Conservation (phyloP, 2,888 invertebrate genomes). For the Uloborus plumipes region DNA sequence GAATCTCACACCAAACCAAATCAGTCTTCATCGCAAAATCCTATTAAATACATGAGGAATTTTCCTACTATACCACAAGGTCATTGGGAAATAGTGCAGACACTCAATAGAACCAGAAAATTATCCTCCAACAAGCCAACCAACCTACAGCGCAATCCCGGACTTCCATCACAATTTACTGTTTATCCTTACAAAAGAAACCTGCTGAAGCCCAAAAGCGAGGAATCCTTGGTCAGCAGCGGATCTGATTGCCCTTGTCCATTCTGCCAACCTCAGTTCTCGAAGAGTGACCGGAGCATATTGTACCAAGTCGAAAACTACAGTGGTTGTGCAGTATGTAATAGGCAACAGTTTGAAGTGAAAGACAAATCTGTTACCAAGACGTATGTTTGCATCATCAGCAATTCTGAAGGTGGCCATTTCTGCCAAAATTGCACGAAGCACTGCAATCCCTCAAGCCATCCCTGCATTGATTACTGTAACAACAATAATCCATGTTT, state of each 20-base stretch:
- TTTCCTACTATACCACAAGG: constrained; percentile 3
- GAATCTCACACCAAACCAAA: neutral
- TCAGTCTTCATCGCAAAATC: neutral
- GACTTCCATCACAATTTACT: constrained; percentile 36
- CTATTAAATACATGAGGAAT: neutral
- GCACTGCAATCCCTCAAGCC: too few relatives aligned
- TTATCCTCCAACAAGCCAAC: constrained; percentile 5
- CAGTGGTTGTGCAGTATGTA: constrained; percentile 39
- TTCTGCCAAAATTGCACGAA: constrained; percentile 3
- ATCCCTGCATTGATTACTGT: neutral
- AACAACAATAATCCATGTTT: neutral
- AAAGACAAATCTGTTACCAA: neutral
- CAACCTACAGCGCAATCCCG: constrained; percentile 32
- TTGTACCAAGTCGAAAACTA: constrained; percentile 25
- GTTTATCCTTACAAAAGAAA: constrained; percentile 27
- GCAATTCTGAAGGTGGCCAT: constrained; percentile 26
- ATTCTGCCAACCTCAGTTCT: constrained; percentile 31
- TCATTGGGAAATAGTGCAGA: constrained; percentile 33
- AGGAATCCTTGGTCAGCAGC: constrained; percentile 47
- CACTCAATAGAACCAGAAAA: constrained; percentile 32
- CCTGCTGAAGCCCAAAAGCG: constrained; percentile 53
- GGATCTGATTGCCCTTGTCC: constrained; percentile 41
- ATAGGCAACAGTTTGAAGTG: constrained; percentile 10
- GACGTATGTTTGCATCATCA: constrained; percentile 25
- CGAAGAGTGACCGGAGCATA: constrained; percentile 23